These are phyloP conservation scores for Brachionus rubens DNA, from an alignment of 1,140 invertebrate species.

Conservation along the genomic window DNA sequence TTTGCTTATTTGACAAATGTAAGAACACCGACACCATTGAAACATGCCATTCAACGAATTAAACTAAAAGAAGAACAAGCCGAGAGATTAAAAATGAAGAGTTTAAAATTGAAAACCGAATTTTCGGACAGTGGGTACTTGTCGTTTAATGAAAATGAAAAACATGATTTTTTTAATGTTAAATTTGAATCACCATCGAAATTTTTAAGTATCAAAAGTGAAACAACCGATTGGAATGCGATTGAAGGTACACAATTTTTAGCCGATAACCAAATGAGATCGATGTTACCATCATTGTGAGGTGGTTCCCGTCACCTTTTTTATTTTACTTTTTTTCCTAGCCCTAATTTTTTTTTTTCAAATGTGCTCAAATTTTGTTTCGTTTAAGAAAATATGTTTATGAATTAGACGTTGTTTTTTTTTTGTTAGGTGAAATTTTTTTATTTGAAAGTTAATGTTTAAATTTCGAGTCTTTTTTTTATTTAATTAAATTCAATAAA, in stretches of 20 bases:
- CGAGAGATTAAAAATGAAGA: conserved; percentile 35
- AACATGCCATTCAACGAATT: conserved; percentile 30
- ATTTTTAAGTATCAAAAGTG: conserved; percentile 23
- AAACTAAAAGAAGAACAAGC: conserved; percentile 43
- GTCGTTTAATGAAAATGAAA: conserved; percentile 46
- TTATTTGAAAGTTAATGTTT: neutral
- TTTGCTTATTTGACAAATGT: conserved; percentile 15
- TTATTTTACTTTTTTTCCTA: too few species aligned
- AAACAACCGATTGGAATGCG: neutral
- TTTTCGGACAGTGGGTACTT: conserved; percentile 47
- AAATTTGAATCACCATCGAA: conserved; percentile 6
- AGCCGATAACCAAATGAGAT: too few species aligned
- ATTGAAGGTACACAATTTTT: neutral
- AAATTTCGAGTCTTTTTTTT: neutral
- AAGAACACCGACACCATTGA: conserved; percentile 13
- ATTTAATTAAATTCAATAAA: conserved; percentile 17
- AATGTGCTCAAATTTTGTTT: too few species aligned
- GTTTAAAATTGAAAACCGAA: conserved; percentile 42
- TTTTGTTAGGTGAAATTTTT: neutral
- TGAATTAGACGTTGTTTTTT: too few species aligned
- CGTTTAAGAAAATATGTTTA: too few species aligned
- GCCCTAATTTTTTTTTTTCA: too few species aligned
- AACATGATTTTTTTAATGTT: neutral
- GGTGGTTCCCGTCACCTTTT: too few species aligned
- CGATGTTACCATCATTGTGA: too few species aligned